Conservation (phyloP, 2,797 vertebrate species). For the Sebastes diaconus region DNA sequence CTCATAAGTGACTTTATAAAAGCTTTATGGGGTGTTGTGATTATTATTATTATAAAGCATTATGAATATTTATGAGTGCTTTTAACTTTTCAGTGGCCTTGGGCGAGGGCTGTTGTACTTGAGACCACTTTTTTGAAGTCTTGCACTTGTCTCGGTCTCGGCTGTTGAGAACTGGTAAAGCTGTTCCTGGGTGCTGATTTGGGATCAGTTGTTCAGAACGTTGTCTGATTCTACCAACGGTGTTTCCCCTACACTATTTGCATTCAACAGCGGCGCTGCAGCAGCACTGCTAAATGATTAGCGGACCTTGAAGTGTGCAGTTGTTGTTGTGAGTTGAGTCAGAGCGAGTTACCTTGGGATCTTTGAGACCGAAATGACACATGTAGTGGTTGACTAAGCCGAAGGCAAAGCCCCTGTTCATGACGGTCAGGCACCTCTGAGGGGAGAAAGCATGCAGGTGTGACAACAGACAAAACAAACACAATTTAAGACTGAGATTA, state of each 20-base stretch:
- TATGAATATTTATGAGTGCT: neutral
- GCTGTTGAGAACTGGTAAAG: too few relatives aligned
- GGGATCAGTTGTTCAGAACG: too few relatives aligned
- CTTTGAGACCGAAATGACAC: slow-evolving; percentile 93
- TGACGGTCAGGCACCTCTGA: slow-evolving; percentile 94
- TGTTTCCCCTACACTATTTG: too few relatives aligned
- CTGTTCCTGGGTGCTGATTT: too few relatives aligned
- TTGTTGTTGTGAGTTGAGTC: neutral
- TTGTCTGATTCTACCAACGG: too few relatives aligned
- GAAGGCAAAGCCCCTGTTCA: slow-evolving; percentile 97
- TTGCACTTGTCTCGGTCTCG: too few relatives aligned
- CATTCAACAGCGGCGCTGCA: too few relatives aligned
- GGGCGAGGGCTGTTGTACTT: too few relatives aligned
- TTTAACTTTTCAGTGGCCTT: neutral
- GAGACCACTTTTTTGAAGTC: too few relatives aligned
- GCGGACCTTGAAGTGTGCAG: neutral
- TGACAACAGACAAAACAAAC: neutral
- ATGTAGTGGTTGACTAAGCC: slow-evolving; percentile 95
- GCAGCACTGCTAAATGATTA: too few relatives aligned
- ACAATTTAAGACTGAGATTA: neutral
- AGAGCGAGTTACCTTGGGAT: slow-evolving; percentile 89
- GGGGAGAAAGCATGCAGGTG: slow-evolving; percentile 12
- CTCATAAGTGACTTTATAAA: too few relatives aligned
- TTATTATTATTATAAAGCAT: neutral
- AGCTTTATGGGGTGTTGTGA: neutral